phyloP scores from a whole-genome alignment of 1,140 invertebrate genomes.

The Daktulosphaira vitifoliae region DNA sequence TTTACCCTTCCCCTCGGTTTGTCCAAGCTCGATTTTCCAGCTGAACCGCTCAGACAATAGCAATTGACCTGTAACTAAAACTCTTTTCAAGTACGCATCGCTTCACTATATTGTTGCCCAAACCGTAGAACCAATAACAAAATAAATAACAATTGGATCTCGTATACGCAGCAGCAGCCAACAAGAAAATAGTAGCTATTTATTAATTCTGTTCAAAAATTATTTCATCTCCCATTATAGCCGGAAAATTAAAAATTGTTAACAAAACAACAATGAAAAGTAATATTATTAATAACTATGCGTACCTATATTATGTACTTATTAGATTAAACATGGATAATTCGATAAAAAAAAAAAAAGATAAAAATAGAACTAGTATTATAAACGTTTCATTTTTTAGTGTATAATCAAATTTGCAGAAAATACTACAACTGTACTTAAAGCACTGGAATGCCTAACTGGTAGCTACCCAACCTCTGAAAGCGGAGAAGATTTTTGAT shows the following conservation, averaged over 20 bases:
- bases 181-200: background rate
- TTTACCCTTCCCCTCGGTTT: conserved; percentile 14
- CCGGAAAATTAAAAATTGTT: conserved; percentile 23
- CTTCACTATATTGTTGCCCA: background rate
- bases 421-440: too few relatives aligned
- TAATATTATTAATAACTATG: too few relatives aligned
- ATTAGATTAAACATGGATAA: too few relatives aligned
- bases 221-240: conserved; percentile 8
- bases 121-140: conserved; percentile 23
- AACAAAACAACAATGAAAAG: too few relatives aligned
- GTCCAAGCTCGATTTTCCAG: conserved; percentile 19
- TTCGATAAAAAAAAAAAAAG: too few relatives aligned
- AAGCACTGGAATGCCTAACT: too few relatives aligned
- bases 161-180: background rate
- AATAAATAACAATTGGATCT: conserved; percentile 23
- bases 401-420: too few relatives aligned
- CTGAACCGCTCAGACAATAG: conserved; percentile 27
- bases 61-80: conserved; percentile 32
- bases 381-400: too few relatives aligned
- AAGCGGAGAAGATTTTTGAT: too few relatives aligned
- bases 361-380: too few relatives aligned
- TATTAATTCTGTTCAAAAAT: conserved; percentile 4
- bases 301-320: too few relatives aligned
- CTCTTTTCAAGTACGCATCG: conserved; percentile 19
- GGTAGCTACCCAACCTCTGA: too few relatives aligned